phyloP scores from a whole-genome alignment of 2,797 vertebrate species.

The Varecia variegata region DNA sequence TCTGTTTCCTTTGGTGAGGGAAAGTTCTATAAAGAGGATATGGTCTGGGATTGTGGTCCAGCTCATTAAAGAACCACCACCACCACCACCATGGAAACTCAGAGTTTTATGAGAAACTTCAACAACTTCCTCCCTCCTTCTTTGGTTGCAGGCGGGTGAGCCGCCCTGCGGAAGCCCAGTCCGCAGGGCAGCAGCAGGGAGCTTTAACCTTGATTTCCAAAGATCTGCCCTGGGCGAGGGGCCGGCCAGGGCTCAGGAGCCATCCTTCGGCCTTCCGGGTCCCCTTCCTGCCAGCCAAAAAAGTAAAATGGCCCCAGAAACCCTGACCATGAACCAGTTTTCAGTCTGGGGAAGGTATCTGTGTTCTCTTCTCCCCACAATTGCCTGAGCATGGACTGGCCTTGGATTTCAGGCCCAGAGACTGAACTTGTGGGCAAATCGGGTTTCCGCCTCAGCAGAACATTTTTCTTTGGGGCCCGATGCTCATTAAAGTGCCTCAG shows the following conservation, averaged over 20 bases:
- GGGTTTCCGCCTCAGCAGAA: conserved; percentile 62
- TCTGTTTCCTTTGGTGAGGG: conserved; percentile 61
- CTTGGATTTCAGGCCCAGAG: conserved; percentile 70
- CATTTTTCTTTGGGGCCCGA: conserved; percentile 77
- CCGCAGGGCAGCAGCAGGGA: conserved; percentile 70
- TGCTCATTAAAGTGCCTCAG: conserved; percentile 15
- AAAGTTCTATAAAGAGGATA: conserved; percentile 72
- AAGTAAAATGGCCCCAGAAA: conserved; percentile 21
- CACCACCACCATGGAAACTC: conserved; percentile 65
- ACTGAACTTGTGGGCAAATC: conserved; percentile 82
- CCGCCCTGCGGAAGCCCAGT: conserved; percentile 43
- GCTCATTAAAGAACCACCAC: conserved; percentile 69
- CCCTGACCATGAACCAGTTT: conserved; percentile 54
- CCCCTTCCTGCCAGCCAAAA: background rate
- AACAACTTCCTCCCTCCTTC: conserved; percentile 73
- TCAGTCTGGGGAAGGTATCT: background rate
- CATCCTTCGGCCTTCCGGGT: background rate
- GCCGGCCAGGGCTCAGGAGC: background rate
- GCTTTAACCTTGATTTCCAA: conserved; percentile 80
- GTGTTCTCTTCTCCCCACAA: conserved; percentile 12
- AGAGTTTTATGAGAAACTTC: conserved; percentile 70
- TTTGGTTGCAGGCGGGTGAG: conserved; percentile 52
- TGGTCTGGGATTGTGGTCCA: conserved; percentile 64
- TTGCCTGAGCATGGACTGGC: conserved; percentile 25
- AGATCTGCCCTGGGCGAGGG: conserved; percentile 43